These are phyloP conservation scores for Uropsilus gracilis DNA, from an alignment of 2,113 vertebrate species.

Conservation along the genomic window DNA sequence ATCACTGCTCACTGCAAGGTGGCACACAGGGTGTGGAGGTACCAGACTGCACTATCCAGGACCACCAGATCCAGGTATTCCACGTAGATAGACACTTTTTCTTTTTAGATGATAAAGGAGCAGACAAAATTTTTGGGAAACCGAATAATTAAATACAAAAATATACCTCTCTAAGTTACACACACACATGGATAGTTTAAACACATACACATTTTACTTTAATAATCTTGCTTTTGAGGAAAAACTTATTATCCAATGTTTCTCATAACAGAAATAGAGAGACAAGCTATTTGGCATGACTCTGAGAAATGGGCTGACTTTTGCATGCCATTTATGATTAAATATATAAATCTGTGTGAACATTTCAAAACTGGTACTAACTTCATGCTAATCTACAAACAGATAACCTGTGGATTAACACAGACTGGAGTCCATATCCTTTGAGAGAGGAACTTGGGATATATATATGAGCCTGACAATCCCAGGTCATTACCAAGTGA, in stretches of 20 bases:
- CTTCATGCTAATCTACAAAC: slow-evolving; percentile 2
- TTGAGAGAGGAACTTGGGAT: not conserved
- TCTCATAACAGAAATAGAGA: not conserved
- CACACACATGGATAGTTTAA: not conserved
- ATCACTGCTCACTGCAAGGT: not conserved
- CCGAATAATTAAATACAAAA: not conserved
- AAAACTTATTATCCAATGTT: not conserved
- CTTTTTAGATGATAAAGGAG: not conserved
- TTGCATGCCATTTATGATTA: not conserved
- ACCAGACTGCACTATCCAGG: not conserved
- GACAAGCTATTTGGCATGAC: not conserved
- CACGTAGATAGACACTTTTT: not conserved
- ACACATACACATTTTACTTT: not conserved
- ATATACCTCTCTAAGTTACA: not conserved
- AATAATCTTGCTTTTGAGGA: not conserved
- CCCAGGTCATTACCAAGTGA: not conserved
- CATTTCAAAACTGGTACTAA: not conserved
- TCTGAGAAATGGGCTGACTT: not conserved
- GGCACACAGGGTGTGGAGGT: not conserved
- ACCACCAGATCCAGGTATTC: not conserved
- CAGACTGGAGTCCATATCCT: not conserved
- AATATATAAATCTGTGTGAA: not conserved
- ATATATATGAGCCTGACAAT: fast-evolving
- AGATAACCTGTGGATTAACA: not conserved
- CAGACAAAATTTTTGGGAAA: not conserved